Conservation (phyloP, 2,797 vertebrate species). For the Anguilla pacifica region DNA sequence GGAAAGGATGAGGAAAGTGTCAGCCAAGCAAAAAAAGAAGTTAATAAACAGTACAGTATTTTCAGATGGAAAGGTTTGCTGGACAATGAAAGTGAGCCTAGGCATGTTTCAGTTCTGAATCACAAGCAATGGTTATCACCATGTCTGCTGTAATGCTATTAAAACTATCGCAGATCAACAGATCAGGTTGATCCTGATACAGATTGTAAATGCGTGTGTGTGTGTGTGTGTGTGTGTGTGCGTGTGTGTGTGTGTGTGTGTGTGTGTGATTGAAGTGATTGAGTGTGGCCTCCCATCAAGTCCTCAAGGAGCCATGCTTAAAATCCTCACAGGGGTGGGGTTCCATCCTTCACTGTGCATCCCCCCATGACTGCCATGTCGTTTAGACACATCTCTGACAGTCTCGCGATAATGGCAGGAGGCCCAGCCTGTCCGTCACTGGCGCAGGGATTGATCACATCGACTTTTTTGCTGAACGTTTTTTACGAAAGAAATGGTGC, state of each 20-base stretch:
- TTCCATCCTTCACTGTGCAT: background rate
- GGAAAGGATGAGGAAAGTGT: background rate
- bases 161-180: background rate
- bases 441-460: conserved; percentile 44
- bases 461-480: conserved; percentile 39
- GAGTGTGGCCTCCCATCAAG: background rate
- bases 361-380: background rate
- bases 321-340: background rate
- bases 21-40: background rate
- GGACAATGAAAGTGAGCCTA: background rate
- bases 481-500: conserved; percentile 34
- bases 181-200: background rate
- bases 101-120: background rate
- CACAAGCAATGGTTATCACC: background rate
- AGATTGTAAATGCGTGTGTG: background rate
- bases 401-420: conserved; percentile 8
- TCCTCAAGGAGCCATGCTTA: background rate
- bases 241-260: too few relatives aligned
- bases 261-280: background rate
- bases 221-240: too few relatives aligned
- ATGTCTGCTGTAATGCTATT: background rate
- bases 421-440: conserved; percentile 45
- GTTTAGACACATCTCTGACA: background rate
- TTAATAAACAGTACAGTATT: background rate
- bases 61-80: background rate